Percentiles rank a stretch among this genome's conserved stretches.
Conservation (phyloP, 1,140 invertebrate species). For the Apis laboriosa region DNA sequence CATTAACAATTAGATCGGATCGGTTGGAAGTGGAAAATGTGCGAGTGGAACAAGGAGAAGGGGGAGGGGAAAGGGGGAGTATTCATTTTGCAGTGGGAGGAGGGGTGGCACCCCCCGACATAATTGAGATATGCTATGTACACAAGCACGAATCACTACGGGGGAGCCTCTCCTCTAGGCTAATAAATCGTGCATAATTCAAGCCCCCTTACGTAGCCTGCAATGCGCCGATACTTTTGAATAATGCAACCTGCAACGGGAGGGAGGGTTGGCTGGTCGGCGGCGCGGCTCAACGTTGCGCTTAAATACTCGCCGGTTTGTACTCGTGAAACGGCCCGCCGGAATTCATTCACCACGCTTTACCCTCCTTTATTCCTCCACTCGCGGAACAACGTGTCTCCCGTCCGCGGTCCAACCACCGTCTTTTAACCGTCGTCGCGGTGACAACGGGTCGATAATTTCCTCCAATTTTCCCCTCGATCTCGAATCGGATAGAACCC, state of each 20-base stretch:
- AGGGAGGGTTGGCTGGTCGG: conserved; percentile 6
- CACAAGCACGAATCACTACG: conserved; percentile 38
- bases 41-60: too few relatives aligned
- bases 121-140: conserved; percentile 49
- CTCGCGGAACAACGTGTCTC: too few relatives aligned
- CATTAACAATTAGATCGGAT: conserved; percentile 10
- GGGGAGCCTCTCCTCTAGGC: conserved; percentile 26
- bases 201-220: conserved; percentile 43
- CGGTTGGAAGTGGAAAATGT: too few relatives aligned
- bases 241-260: conserved; percentile 47
- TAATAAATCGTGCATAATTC: conserved; percentile 55
- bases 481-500: too few relatives aligned
- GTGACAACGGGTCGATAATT: too few relatives aligned
- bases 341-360: conserved; percentile 53
- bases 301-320: conserved; percentile 49
- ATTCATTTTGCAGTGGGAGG: conserved; percentile 30
- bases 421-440: too few relatives aligned
- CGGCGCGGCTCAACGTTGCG: neutral
- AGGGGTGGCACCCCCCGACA: neutral
- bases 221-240: conserved; percentile 55
- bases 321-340: conserved; percentile 15
- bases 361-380: conserved; percentile 36
- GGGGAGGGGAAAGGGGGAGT: neutral
- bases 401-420: too few relatives aligned
- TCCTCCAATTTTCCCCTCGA: too few relatives aligned